Conservation (phyloP, 2,113 vertebrate genomes). For the Telmatochromis brichardi region DNA sequence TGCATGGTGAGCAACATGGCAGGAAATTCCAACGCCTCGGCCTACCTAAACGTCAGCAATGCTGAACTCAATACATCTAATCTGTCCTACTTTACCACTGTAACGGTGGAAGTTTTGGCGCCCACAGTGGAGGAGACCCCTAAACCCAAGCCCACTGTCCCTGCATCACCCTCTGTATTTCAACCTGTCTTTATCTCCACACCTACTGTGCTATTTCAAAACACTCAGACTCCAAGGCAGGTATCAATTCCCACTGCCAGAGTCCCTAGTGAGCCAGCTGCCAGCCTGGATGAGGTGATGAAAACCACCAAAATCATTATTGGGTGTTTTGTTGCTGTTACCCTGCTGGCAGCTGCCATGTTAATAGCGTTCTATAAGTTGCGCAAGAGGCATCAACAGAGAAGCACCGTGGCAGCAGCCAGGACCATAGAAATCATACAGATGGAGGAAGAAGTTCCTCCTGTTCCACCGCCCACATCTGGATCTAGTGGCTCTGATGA, state of each 20-base stretch:
- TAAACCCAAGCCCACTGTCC: constrained; percentile 84
- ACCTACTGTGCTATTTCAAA: constrained; percentile 88
- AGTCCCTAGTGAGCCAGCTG: constrained; percentile 75
- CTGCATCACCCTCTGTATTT: constrained; percentile 89
- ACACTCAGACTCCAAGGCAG: constrained; percentile 84
- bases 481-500: constrained; percentile 79
- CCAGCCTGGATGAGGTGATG: constrained; percentile 97
- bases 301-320: constrained; percentile 99
- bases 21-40: constrained; percentile 94
- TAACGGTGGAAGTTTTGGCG: constrained; percentile 91
- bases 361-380: constrained; percentile 97
- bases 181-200: constrained; percentile 94
- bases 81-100: constrained; percentile 96
- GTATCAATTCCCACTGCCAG: constrained; percentile 79
- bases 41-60: constrained; percentile 93
- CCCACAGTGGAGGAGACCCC: constrained; percentile 82
- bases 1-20: constrained; percentile 99
- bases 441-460: constrained; percentile 86
- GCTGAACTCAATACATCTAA: constrained; percentile 97
- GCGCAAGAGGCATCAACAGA: constrained; percentile 93
- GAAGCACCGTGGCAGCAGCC: constrained; percentile 87
- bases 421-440: constrained; percentile 93
- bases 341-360: constrained; percentile 92
- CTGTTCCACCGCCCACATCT: constrained; percentile 71
- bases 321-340: constrained; percentile 95